Percentiles rank a stretch among this genome's conserved stretches.
phyloP scores from a whole-genome alignment of 2,888 invertebrate species.

The Acrobasis consociella region DNA sequence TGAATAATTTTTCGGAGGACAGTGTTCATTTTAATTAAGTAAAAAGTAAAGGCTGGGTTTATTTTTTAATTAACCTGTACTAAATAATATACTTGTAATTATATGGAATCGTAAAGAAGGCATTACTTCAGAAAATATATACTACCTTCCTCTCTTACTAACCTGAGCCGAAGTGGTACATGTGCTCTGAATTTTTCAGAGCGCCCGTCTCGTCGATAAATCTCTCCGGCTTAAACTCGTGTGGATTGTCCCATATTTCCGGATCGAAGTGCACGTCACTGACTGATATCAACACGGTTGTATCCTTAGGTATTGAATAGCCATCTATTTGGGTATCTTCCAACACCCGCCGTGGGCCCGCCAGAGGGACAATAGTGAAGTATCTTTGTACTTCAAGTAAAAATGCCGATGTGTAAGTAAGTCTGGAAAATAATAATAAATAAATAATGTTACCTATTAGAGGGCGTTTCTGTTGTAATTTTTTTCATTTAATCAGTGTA shows the following conservation, averaged over 20 bases:
- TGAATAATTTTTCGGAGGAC: too few species aligned
- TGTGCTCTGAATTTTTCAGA: constrained; percentile 77
- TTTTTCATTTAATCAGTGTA: too few species aligned
- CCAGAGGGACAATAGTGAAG: constrained; percentile 78
- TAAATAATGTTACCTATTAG: too few species aligned
- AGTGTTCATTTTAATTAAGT: too few species aligned
- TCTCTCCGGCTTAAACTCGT: constrained; percentile 84
- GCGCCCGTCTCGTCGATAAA: constrained; percentile 82
- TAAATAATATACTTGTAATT: too few species aligned
- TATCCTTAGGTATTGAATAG: constrained; percentile 72
- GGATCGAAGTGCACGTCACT: constrained; percentile 80
- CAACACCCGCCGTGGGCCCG: constrained; percentile 76
- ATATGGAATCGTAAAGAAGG: not conserved
- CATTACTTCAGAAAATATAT: not conserved
- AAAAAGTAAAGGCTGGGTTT: too few species aligned
- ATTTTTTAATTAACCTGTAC: too few species aligned
- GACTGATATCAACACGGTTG: constrained; percentile 79
- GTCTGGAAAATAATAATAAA: constrained; percentile 56
- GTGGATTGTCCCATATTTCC: constrained; percentile 80
- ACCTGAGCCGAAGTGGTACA: constrained; percentile 87
- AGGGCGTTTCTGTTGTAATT: too few species aligned
- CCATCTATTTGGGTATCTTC: constrained; percentile 62
- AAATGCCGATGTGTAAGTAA: constrained; percentile 80
- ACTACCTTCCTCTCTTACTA: constrained; percentile 35
- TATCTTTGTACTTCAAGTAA: constrained; percentile 82